phyloP scores from a whole-genome alignment of 1,140 invertebrate species.

The Pachypeltis micranthus region DNA sequence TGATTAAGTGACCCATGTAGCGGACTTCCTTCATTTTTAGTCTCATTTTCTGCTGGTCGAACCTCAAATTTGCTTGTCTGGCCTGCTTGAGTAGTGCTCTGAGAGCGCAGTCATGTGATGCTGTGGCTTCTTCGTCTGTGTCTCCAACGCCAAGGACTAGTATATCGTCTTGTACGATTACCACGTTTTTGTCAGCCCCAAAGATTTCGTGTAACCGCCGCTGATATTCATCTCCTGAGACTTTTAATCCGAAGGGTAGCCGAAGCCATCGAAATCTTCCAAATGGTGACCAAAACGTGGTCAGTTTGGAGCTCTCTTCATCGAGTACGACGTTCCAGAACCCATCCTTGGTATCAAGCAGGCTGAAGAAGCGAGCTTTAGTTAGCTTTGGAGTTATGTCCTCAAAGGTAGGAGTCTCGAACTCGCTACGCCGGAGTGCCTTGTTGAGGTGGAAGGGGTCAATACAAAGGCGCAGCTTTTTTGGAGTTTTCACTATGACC shows the following conservation, averaged over 20 bases:
- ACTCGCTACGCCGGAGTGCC: conserved; percentile 5
- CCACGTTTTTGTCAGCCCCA: background rate
- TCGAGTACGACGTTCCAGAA: conserved; percentile 24
- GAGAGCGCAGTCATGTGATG: conserved; percentile 7
- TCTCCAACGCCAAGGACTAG: background rate
- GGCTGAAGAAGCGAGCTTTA: background rate
- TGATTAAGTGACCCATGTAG: conserved; percentile 1
- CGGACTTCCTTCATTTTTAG: background rate
- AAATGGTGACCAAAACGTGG: conserved; percentile 37
- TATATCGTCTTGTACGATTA: background rate
- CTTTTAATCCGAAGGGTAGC: conserved; percentile 35
- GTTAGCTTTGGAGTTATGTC: background rate
- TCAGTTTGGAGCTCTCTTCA: conserved; percentile 32
- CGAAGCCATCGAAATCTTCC: conserved; percentile 33
- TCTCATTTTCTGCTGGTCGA: background rate
- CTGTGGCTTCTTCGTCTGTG: background rate
- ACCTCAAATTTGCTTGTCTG: conserved; percentile 24
- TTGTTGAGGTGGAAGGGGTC: conserved; percentile 27
- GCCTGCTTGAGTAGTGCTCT: conserved; percentile 25
- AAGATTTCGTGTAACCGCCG: background rate
- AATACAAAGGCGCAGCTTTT: background rate
- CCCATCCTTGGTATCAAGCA: background rate
- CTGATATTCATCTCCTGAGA: conserved; percentile 28
- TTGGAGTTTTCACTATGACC: conserved; percentile 1
- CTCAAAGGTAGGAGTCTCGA: too few relatives aligned